Base-by-base conservation (phyloP, 2,888 invertebrate species). In the Vanessa cardui region DNA sequence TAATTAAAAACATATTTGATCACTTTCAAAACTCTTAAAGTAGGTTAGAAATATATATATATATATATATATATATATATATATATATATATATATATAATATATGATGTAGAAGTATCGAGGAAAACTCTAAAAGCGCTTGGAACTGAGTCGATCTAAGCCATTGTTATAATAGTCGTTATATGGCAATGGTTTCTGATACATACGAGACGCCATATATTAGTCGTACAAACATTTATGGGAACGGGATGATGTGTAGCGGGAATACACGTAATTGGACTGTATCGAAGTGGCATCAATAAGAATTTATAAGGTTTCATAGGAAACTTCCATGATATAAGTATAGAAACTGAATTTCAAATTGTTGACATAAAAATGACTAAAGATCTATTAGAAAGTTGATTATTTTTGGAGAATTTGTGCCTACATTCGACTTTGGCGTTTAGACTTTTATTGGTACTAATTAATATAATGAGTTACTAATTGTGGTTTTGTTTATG, bases 191-290 rank as follows among this genome's bases (percentile, higher is more conserved):
- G 45, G 56, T 56, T 39, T 5, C 33, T 39, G 46, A 46, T 54
- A 46, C 60, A 33, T 31, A 16, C 46, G 31, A 46, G 52, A 46
- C 21, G 54, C 60, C n/a, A 60, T 60, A 66, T 61, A 61, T 66
- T 46, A 60, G 33, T 49, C 20, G 31, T 46, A 54, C 31, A 50
- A 66, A 54, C 65, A 8, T 60, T 66, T 66, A 54, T 66, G 65
- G 47, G n/a, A n/a, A n/a, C n/a, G n/a, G n/a, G n/a, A n/a, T n/a
- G n/a, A n/a, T n/a, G 58, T 7, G 21, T 16, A 15, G 16, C 46
- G 58, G 64, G 58, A 47, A 56, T 60, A 49, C 54, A 39, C 18
- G 67, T 68, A 68, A 70, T 59, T 70, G 62, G 64, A 62, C 62
- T 70, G 64, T 68, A 70, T 70, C 26, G 44, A 1, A 31, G 54